Base-by-base conservation (phyloP, 2,888 invertebrate species). In the Yponomeuta sedellus region DNA sequence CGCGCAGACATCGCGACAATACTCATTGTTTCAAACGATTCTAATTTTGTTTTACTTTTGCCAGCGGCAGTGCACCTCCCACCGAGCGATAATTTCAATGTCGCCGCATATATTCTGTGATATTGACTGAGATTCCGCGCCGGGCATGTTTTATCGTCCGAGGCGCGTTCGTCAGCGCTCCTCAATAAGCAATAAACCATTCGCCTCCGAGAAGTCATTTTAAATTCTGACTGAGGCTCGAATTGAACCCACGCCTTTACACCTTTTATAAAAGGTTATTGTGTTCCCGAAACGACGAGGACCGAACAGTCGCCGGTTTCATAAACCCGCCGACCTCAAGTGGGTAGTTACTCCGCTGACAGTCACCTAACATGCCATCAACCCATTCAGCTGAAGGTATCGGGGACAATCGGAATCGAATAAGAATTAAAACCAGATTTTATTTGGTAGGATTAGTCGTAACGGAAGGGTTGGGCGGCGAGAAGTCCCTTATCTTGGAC, bases 121-220 rank as follows among this genome's bases (percentile, higher is more conserved):
- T 88, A 88, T 88, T 86, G 88, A 86, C 82, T 85, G 88, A 86
- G 89, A 88, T 87, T 89, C 86, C 86, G 79, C 82, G 81, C 80
- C 77, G 78, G 76, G 80, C 81, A 82, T 84, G 85, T 86, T 88
- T 86, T 86, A 85, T 86, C 81, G 82, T 83, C 85, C 75, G 80
- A 81, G 83, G 82, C 85, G 86, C 85, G 83, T 84, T 85, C 87
- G 86, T 87, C 88, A 85, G 86, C 79, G 82, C 86, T 83, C 81
- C 88, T 89, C 90, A 90, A 90, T 90, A 89, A 89, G 90, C 90
- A 86, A 89, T 91, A 91, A 90, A 91, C 88, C 86, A 88, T 87
- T 85, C 89, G 83, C 82, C 86, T 86, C 84, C 85, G 81, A 86
- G 86, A 86, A 88, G 86, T 88, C 87, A 86, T 88, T 88, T 88